Conservation (phyloP, 2,113 vertebrate species). For the Heterocephalus glaber region DNA sequence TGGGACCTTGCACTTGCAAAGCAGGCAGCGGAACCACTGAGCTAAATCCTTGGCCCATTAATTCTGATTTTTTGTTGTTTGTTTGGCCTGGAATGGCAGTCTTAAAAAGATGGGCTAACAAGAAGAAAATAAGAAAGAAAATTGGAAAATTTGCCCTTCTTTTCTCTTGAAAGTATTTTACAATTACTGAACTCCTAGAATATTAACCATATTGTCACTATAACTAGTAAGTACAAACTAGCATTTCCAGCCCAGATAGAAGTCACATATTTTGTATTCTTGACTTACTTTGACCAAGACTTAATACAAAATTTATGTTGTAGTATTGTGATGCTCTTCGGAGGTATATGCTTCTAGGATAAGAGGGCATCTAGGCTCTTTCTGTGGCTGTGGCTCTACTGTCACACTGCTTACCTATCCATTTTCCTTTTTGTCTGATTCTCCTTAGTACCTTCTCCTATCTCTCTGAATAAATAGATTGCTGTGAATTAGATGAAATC, state of each 20-base stretch:
- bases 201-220: background rate
- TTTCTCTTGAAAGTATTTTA: slow-evolving; percentile 23
- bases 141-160: background rate
- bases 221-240: slow-evolving; percentile 21
- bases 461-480: background rate
- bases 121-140: slow-evolving; percentile 17
- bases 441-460: background rate
- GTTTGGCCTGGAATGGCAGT: background rate
- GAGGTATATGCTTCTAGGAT: background rate
- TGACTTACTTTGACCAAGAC: background rate
- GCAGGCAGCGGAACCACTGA: no score
- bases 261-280: background rate
- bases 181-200: background rate
- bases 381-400: background rate
- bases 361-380: background rate
- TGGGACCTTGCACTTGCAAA: no score
- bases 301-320: slow-evolving; percentile 2
- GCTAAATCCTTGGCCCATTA: no score
- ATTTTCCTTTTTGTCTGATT: background rate
- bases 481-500: slow-evolving; percentile 1
- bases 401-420: background rate
- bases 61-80: slow-evolving; percentile 1
- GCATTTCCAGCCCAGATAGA: background rate
- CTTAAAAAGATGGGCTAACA: slow-evolving; percentile 41
- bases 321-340: background rate